Evolutionary conservation across 1,140 invertebrate genomes (phyloP).

Genomic region (Nephila pilipes): DNA sequence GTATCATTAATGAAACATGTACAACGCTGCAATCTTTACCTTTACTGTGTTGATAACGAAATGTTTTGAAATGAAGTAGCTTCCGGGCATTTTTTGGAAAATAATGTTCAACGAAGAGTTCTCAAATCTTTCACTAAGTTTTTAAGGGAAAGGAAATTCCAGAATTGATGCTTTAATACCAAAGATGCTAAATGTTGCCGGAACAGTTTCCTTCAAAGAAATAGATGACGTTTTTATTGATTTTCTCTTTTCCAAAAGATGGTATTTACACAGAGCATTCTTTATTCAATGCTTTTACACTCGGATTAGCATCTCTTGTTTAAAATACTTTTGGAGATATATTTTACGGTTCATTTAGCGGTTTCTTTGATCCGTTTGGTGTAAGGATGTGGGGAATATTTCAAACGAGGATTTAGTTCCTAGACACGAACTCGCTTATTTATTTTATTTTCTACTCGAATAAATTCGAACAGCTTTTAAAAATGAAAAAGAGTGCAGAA

Average conservation of each 20-base stretch:
- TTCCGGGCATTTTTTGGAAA: not conserved
- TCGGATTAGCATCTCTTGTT: not conserved
- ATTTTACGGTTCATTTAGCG: not conserved
- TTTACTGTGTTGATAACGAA: not conserved
- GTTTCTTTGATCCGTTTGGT: not conserved
- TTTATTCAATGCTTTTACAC: not conserved
- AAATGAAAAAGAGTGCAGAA: too few relatives aligned
- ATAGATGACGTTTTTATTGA: not conserved
- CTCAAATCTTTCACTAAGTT: not conserved
- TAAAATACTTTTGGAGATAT: not conserved
- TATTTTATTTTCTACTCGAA: too few relatives aligned
- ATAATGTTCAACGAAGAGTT: not conserved
- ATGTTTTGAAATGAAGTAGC: not conserved
- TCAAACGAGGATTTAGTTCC: not conserved
- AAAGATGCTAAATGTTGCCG: not conserved
- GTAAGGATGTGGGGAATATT: not conserved
- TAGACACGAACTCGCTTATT: not conserved
- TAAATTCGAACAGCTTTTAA: too few relatives aligned
- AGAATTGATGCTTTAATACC: not conserved
- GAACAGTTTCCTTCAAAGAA: not conserved
- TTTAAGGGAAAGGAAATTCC: not conserved
- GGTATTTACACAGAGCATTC: not conserved
- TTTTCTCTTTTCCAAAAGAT: not conserved
- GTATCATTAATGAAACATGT: too few relatives aligned
- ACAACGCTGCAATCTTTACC: too few relatives aligned